Conservation (phyloP, 2,113 vertebrate genomes). For the Xerus inauris region DNA sequence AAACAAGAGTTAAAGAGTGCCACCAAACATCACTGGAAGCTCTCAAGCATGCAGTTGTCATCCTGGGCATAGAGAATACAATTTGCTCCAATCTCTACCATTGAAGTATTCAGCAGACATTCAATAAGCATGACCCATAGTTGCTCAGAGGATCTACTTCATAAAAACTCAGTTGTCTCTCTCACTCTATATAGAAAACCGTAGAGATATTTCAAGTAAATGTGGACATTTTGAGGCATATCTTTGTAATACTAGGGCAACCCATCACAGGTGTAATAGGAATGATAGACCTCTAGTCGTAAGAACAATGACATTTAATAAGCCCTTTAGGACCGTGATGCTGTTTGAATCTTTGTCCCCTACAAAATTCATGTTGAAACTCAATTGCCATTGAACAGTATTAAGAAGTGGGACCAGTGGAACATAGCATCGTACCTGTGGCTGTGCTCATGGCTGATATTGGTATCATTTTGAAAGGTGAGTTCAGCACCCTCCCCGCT, state of each 20-base stretch:
- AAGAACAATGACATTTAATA: conserved; percentile 35
- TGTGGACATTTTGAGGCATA: background rate
- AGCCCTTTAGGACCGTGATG: background rate
- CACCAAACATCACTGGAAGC: background rate
- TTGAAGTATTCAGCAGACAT: background rate
- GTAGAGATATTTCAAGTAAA: conserved; percentile 47
- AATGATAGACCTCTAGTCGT: background rate
- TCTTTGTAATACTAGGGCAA: conserved; percentile 32
- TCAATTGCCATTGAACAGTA: background rate
- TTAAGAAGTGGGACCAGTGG: background rate
- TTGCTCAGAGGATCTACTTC: background rate
- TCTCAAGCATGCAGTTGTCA: background rate
- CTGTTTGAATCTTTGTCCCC: background rate
- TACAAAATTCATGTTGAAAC: background rate
- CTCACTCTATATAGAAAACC: background rate
- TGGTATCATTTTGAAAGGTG: background rate
- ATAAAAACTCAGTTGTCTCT: background rate
- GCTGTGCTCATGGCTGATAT: background rate
- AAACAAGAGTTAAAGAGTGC: conserved; percentile 28
- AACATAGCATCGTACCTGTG: too few species aligned
- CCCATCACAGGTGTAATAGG: background rate
- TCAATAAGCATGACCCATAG: conserved; percentile 40
- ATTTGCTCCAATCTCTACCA: background rate
- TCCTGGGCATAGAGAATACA: background rate
- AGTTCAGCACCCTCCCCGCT: background rate